A percentile compares a stretch with the other conserved stretches of the same genome.
phyloP scores from a whole-genome alignment of 2,888 invertebrate genomes.

The Deroplatys truncata region DNA sequence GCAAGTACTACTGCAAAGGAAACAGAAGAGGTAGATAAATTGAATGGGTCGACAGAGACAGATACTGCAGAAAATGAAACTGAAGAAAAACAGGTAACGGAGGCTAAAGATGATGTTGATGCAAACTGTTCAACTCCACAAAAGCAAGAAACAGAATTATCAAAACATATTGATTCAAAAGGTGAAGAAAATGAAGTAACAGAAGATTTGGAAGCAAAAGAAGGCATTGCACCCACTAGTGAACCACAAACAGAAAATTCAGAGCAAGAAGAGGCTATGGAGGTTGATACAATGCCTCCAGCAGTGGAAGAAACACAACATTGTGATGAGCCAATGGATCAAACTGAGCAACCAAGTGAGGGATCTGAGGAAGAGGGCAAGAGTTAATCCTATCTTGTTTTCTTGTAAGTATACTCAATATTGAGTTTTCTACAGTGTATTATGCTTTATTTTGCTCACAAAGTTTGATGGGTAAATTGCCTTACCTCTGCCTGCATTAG shows the following conservation, averaged over 20 bases:
- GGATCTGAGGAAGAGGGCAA: slow-evolving; percentile 25
- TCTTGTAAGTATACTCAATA: background rate
- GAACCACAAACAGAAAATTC: slow-evolving; percentile 33
- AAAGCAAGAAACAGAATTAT: background rate
- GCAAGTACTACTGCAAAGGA: background rate
- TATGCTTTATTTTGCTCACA: no score
- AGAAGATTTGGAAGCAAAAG: slow-evolving; percentile 33
- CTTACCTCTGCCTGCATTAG: no score
- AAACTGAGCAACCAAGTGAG: slow-evolving; percentile 26
- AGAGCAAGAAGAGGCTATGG: slow-evolving; percentile 31
- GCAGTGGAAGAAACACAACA: slow-evolving; percentile 25
- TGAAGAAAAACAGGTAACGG: background rate
- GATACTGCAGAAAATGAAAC: background rate
- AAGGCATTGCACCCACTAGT: slow-evolving; percentile 31
- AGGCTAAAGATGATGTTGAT: background rate
- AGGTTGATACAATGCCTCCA: slow-evolving; percentile 24
- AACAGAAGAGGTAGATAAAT: background rate
- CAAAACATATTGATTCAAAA: slow-evolving; percentile 13
- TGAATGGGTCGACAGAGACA: background rate
- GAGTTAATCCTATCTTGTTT: slow-evolving; percentile 24
- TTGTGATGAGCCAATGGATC: slow-evolving; percentile 33
- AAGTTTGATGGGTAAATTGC: no score
- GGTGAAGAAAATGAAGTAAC: slow-evolving; percentile 17
- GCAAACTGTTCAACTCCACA: background rate
- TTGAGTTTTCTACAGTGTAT: no score